Conservation (phyloP, 2,888 invertebrate genomes). For the Cancer borealis region DNA sequence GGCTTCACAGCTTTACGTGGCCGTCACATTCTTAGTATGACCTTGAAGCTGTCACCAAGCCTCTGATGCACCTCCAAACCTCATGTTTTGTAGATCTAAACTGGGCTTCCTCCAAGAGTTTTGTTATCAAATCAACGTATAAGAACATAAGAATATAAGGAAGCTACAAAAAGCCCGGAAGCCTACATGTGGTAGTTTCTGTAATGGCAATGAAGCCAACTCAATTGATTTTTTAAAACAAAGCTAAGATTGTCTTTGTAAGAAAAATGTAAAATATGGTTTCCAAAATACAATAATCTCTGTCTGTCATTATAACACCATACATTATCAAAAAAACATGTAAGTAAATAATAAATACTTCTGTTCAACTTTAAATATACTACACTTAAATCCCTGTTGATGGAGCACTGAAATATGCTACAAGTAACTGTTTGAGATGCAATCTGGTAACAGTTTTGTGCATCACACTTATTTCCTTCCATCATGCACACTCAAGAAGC, state of each 20-base stretch:
- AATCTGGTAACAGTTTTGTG: background rate
- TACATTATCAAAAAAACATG: background rate
- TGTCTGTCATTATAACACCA: background rate
- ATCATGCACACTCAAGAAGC: no score
- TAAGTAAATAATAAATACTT: conserved; percentile 4
- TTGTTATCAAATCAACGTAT: background rate
- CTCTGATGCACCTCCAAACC: background rate
- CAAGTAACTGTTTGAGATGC: background rate
- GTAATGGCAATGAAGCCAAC: background rate
- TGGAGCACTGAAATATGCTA: background rate
- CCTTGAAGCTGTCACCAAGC: background rate
- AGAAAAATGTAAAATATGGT: background rate
- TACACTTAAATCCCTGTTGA: background rate
- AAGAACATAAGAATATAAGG: background rate
- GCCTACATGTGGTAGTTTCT: no score
- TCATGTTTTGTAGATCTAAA: background rate
- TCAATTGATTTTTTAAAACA: background rate
- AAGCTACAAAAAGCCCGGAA: background rate
- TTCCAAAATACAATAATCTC: background rate
- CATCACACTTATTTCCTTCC: background rate
- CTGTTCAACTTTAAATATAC: background rate
- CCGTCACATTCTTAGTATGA: background rate
- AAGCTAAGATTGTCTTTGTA: background rate
- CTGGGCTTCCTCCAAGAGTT: background rate
- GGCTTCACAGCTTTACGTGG: background rate